Base-by-base conservation (phyloP, 2,888 invertebrate genomes). In the Ashinkailepas kermadecensis region DNA sequence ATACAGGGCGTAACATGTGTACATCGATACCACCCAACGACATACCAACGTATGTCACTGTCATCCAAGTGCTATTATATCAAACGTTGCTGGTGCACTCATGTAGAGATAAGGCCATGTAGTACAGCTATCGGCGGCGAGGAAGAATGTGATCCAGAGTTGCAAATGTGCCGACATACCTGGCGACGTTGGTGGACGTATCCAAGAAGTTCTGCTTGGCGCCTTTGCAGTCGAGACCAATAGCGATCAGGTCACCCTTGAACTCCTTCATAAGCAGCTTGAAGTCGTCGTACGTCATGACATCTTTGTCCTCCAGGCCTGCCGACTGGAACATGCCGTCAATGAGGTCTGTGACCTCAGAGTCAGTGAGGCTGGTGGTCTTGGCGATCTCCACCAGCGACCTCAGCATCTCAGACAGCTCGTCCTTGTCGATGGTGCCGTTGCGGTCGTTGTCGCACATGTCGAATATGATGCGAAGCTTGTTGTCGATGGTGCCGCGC, bases 361-460 rank as follows among this genome's bases (percentile, higher is more conserved):
- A 94, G 86, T 96, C 95, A 0, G 94, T 93, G 58, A 97, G 88
- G 83, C 95, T 96, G 0, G 95, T 86, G 0, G 96, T 96, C 84
- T 96, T 90, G 0, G 96, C 96, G 82, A 97, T 96, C 88, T 96
- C 96, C 0, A 97, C 96, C 58, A 97, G 88, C 0, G 96, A 96
- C 39, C 96, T 90, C 86, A 98, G 89, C 94, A 98, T 96, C 87
- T 96, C 96, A 54, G 95, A 95, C 39, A 98, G 89, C 86, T 97
- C 97, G 2, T 92, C 93, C 86, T 97, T 96, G 86, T 97, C 96
- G 82, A 97, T 97, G 0, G 95, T 95, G 0, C 97, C 96, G 85
- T 96, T 96, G 23, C 95, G 91, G 86, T 97, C 95, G 85, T 96
- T 95, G 87, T 97, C 97, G 86, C 97, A 97, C 97, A 98, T 97